These are phyloP conservation scores for Centropus bengalensis DNA, from an alignment of 2,113 vertebrate species.

Conservation along the genomic window DNA sequence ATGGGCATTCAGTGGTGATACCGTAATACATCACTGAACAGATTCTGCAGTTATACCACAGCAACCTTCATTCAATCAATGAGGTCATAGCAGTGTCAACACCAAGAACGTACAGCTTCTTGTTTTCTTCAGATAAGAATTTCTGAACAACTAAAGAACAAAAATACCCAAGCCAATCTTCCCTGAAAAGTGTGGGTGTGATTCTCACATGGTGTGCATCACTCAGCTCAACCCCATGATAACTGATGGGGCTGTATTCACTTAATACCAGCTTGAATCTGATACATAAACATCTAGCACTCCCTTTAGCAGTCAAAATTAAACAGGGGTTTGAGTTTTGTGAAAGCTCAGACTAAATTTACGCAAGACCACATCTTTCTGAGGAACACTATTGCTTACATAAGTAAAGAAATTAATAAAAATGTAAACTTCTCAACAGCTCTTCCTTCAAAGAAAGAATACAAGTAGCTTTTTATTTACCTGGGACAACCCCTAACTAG, in stretches of 20 bases:
- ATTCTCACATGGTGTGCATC: not conserved
- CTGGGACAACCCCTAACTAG: constrained; percentile 17
- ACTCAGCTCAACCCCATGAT: not conserved
- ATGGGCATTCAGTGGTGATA: not conserved
- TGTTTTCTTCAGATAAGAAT: not conserved
- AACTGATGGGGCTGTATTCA: not conserved
- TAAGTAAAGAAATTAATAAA: constrained; percentile 3
- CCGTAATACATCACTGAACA: not conserved
- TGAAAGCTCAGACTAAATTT: not conserved
- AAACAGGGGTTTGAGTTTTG: not conserved
- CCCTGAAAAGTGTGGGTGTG: not conserved
- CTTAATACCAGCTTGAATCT: not conserved
- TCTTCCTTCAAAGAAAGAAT: not conserved
- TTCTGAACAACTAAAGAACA: not conserved
- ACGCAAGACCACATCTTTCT: not conserved
- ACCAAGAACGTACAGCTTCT: not conserved
- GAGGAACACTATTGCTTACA: not conserved
- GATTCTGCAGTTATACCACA: not conserved
- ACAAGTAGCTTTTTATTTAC: not conserved
- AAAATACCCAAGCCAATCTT: not conserved
- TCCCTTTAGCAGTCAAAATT: not conserved
- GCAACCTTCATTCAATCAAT: not conserved
- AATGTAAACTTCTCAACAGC: not conserved
- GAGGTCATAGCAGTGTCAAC: not conserved
- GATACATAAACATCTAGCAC: not conserved